Evolutionary conservation across 2,797 vertebrate genomes (phyloP).

Genomic region (Amblyraja radiata): DNA sequence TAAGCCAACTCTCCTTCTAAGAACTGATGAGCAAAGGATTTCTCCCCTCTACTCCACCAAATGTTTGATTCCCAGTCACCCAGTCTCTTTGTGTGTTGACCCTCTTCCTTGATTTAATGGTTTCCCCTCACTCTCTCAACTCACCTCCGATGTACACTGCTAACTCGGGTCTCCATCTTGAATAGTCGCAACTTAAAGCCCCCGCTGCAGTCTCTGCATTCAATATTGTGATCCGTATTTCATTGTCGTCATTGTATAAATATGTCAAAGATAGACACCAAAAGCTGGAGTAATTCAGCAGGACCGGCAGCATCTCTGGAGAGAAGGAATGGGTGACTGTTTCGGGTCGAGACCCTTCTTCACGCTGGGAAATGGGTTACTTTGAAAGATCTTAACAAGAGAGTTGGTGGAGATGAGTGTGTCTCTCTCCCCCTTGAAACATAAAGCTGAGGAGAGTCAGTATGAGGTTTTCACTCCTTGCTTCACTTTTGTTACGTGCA

Average conservation of each 20-base stretch:
- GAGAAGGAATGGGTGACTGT: no score
- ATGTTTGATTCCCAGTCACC: no score
- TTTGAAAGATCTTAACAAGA: neutral
- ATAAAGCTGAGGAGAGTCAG: slow-evolving; percentile 43
- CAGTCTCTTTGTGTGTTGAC: neutral
- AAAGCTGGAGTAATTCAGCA: no score
- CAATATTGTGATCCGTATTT: neutral
- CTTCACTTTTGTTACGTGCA: slow-evolving; percentile 43
- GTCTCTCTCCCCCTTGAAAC: neutral
- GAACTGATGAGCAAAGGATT: no score
- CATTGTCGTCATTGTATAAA: neutral
- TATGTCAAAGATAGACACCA: neutral
- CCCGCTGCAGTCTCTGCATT: neutral
- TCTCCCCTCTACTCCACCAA: neutral
- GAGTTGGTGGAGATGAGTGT: neutral
- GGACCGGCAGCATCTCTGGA: no score
- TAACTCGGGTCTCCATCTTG: neutral
- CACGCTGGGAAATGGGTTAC: neutral
- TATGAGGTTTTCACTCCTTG: slow-evolving; percentile 51
- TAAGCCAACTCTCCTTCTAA: no score
- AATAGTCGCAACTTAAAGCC: neutral
- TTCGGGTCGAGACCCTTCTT: no score
- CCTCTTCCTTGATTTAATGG: neutral
- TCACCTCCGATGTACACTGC: neutral
- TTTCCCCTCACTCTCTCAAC: neutral